phyloP scores from a whole-genome alignment of 2,888 invertebrate genomes.

The Ectobius pallidus region DNA sequence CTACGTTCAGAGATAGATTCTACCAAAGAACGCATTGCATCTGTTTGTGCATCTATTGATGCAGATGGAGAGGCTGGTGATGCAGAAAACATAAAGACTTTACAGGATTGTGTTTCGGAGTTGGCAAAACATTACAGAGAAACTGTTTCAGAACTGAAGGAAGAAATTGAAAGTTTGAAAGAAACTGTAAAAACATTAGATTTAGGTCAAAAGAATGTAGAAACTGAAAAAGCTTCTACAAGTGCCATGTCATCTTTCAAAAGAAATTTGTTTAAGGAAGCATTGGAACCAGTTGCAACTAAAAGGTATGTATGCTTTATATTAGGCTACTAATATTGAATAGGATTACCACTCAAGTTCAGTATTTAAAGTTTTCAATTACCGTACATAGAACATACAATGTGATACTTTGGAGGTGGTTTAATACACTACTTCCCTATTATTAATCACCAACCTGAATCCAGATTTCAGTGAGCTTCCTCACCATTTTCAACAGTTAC shows the following conservation, averaged over 20 bases:
- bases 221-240: neutral
- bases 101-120: conserved; percentile 3
- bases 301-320: neutral
- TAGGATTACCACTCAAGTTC: neutral
- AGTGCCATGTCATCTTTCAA: neutral
- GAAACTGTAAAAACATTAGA: neutral
- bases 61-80: neutral
- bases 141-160: neutral
- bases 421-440: too few relatives aligned
- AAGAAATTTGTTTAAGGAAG: neutral
- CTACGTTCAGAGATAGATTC: neutral
- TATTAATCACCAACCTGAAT: too few relatives aligned
- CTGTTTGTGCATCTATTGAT: neutral
- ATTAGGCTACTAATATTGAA: neutral
- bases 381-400: neutral
- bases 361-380: neutral
- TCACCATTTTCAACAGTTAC: too few relatives aligned
- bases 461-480: too few relatives aligned
- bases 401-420: too few relatives aligned
- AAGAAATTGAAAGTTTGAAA: conserved; percentile 2
- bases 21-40: neutral
- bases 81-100: neutral
- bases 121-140: neutral
- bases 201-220: neutral
- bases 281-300: neutral